These are phyloP conservation scores for Cryptocheilus praepositus DNA, from an alignment of 2,888 invertebrate genomes.

Conservation along the genomic window DNA sequence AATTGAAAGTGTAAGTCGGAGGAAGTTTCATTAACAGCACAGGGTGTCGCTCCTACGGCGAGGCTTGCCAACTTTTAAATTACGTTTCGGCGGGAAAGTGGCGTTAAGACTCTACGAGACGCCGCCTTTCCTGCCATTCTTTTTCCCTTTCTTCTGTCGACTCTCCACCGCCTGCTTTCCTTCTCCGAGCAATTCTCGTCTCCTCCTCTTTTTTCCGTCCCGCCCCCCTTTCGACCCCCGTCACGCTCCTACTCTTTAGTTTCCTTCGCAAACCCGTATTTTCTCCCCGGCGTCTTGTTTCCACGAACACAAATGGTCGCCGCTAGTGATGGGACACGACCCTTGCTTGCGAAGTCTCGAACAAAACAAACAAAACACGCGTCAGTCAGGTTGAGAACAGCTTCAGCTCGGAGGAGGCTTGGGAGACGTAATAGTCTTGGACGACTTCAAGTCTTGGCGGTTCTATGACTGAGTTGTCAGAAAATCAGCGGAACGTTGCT, in stretches of 20 bases:
- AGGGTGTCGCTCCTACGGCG: conserved; percentile 56
- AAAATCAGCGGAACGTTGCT: too few species aligned
- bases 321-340: too few species aligned
- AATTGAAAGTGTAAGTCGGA: conserved; percentile 68
- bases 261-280: conserved; percentile 10
- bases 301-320: too few species aligned
- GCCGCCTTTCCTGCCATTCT: conserved; percentile 17
- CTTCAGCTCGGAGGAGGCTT: too few species aligned
- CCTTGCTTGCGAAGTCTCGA: too few species aligned
- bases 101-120: conserved; percentile 51
- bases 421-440: too few species aligned
- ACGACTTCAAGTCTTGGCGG: too few species aligned
- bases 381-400: too few species aligned
- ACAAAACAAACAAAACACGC: too few species aligned
- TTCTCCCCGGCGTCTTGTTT: conserved; percentile 1
- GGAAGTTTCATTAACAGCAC: conserved; percentile 70
- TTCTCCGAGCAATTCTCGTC: background rate
- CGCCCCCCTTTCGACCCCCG: background rate
- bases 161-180: conserved; percentile 18
- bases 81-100: conserved; percentile 67
- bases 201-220: background rate
- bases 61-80: conserved; percentile 71
- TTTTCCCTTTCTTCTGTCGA: conserved; percentile 6
- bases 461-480: too few species aligned
- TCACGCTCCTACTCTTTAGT: background rate